Base-by-base conservation (phyloP, 1,140 invertebrate genomes). In the Drosophila oshimai region DNA sequence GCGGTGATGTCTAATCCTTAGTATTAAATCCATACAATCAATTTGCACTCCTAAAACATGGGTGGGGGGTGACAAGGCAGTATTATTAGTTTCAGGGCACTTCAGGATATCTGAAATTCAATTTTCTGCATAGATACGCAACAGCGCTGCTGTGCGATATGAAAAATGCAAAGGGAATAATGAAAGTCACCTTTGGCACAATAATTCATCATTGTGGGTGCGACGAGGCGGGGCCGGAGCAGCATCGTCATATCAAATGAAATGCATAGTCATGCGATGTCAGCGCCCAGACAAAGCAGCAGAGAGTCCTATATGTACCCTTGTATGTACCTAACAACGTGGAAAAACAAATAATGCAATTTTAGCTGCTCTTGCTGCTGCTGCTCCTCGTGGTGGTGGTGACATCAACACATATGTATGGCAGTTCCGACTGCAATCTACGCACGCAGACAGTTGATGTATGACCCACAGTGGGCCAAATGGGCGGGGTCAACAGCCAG, bases 1-100 rank as follows among this genome's bases (percentile, higher is more conserved):
- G 54, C 29, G 46, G 60, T 86, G 79, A 83, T 84, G 80, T 62
- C 67, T 84, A 84, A 84, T 84, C 71, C 75, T 62, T 68, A 75
- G 80, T 86, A 84, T 84, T 65, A 84, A 86, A 86, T 86, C 81
- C 75, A 74, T 78, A 78, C 74, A 81, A 81, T 83, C 78, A 81
- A 84, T 81, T 81, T 80, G 75, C 58, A 53, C 54, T 29, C 31
- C 37, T 18, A 17, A 33, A 37, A 6, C n/a, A 36, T 13, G 37
- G 13, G 9, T 6, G 10, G 22, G 10, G 44, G 17, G 76, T 86
- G 80, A 86, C 80, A 73, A 24, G 37, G 81, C 80, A 84, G 57
- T 75, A 72, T 68, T 55, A 62, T 46, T 46, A 36, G 37, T 22
- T 15, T 9, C 22, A 51, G 31, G 34, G 18, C 22, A 42, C 29